These are phyloP conservation scores for Tinamus guttatus DNA, from an alignment of 2,113 vertebrate genomes.

Conservation along the genomic window DNA sequence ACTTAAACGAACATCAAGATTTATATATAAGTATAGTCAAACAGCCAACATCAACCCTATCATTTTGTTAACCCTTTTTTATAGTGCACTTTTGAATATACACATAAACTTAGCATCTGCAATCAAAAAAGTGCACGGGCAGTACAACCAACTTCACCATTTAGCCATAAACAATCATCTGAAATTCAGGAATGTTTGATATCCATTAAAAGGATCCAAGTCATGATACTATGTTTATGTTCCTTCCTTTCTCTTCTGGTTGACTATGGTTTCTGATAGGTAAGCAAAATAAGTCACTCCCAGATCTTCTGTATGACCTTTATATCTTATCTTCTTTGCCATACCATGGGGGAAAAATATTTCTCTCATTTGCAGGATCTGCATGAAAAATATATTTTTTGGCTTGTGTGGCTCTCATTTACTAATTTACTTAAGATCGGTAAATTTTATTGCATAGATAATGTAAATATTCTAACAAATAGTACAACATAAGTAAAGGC, in stretches of 20 bases:
- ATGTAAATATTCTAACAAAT: not conserved
- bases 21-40: not conserved
- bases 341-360: not conserved
- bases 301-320: not conserved
- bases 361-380: not conserved
- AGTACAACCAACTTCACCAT: not conserved
- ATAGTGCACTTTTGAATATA: not conserved
- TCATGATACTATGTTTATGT: not conserved
- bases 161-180: not conserved
- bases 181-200: not conserved
- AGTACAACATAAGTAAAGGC: not conserved
- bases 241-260: not conserved
- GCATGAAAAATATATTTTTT: rapidly evolving
- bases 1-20: not conserved
- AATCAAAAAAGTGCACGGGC: rapidly evolving
- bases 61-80: not conserved
- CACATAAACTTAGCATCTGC: not conserved
- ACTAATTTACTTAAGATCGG: not conserved
- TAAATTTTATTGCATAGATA: not conserved
- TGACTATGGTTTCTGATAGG: not conserved
- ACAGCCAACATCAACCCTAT: not conserved
- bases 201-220: not conserved
- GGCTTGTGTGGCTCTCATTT: not conserved
- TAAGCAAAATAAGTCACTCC: not conserved
- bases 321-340: not conserved